Percentiles rank a stretch among this genome's conserved stretches.
phyloP scores from a whole-genome alignment of 2,113 vertebrate genomes.

The Amblyornis subalaris region DNA sequence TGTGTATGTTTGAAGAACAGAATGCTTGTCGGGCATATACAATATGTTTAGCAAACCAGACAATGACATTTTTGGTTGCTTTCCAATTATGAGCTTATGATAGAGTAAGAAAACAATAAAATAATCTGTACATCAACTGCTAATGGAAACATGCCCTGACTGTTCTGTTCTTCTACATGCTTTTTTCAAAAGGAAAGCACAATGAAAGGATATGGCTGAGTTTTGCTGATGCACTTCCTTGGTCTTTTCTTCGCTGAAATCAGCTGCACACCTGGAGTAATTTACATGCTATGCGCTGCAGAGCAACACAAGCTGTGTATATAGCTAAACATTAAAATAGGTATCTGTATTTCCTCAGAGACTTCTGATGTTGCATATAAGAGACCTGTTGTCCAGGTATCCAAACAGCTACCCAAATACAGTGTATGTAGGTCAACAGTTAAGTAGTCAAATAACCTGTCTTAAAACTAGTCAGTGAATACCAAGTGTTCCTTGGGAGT shows the following conservation, averaged over 20 bases:
- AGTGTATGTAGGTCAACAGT: not conserved
- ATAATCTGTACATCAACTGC: not conserved
- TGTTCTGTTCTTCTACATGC: not conserved
- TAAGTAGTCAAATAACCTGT: conserved; percentile 16
- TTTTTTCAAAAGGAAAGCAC: not conserved
- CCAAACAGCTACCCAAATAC: not conserved
- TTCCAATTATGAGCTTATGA: not conserved
- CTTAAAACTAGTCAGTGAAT: not conserved
- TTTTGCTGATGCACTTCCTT: not conserved
- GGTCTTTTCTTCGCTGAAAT: not conserved
- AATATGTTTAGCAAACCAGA: not conserved
- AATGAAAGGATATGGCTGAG: not conserved
- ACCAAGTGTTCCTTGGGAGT: not conserved
- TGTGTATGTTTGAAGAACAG: not conserved
- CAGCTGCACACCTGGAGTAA: not conserved
- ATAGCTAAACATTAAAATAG: not conserved
- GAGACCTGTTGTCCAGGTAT: not conserved
- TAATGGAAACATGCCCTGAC: not conserved
- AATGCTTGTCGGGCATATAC: not conserved
- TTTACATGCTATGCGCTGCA: not conserved
- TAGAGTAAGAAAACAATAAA: not conserved
- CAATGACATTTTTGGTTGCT: not conserved
- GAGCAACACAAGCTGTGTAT: not conserved
- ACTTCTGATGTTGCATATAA: not conserved
- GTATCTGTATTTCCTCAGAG: not conserved